phyloP scores from a whole-genome alignment of 2,888 invertebrate species.

The Stenichneumon culpator region DNA sequence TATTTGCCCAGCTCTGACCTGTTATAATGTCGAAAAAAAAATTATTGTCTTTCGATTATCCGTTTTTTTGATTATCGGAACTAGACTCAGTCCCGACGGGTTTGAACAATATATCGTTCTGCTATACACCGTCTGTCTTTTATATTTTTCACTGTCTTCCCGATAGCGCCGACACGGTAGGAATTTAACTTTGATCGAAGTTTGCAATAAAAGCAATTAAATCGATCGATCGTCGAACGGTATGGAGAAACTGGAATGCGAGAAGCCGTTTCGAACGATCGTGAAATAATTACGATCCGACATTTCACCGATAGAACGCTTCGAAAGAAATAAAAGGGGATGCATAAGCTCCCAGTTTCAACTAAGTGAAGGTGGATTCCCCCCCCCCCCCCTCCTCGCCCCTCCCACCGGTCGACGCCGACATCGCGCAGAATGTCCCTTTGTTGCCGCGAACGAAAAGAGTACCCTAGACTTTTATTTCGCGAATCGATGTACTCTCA shows the following conservation, averaged over 20 bases:
- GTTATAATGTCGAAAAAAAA: no score
- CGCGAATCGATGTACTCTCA: slow-evolving; percentile 67
- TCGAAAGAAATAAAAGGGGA: not conserved
- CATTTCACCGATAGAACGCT: slow-evolving; percentile 5
- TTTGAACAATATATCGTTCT: no score
- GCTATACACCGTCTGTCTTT: no score
- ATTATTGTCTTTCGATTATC: no score
- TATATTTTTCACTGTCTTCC: no score
- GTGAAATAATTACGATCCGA: slow-evolving; percentile 39
- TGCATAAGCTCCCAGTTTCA: not conserved
- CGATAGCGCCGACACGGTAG: no score
- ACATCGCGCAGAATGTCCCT: slow-evolving; percentile 55
- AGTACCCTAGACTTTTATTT: slow-evolving; percentile 55
- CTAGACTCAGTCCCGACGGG: no score
- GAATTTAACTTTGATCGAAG: not conserved
- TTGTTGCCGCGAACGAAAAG: slow-evolving; percentile 54
- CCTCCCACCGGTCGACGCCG: slow-evolving; percentile 3
- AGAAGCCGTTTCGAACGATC: not conserved
- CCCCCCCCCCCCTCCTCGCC: slow-evolving; percentile 25
- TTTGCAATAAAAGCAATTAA: slow-evolving; percentile 17
- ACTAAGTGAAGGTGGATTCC: slow-evolving; percentile 5
- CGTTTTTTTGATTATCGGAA: no score
- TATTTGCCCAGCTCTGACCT: no score
- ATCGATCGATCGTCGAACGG: slow-evolving; percentile 38
- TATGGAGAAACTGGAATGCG: not conserved